A percentile compares a stretch with the other conserved stretches of the same genome.
Evolutionary conservation across 64 coral and sea anemone genomes (phyloP).

Genomic region (Montipora efflorescens): DNA sequence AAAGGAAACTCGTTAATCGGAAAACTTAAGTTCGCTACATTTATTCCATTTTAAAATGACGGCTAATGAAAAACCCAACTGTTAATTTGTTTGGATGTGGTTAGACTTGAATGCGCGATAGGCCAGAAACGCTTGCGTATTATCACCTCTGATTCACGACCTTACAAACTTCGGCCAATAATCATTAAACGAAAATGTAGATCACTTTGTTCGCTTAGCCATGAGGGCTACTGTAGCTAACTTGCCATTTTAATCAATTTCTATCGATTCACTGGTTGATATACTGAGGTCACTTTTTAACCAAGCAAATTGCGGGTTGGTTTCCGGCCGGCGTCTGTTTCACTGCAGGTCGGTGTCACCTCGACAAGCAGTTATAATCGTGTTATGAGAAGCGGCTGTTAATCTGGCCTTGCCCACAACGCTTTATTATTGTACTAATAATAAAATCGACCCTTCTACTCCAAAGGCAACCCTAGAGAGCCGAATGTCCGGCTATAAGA

Average conservation of each 20-base stretch:
- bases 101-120: background rate
- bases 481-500: background rate
- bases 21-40: too few species aligned
- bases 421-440: background rate
- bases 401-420: background rate
- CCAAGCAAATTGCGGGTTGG: background rate
- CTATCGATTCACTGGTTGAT: too few species aligned
- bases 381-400: background rate
- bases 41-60: background rate
- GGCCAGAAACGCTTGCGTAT: background rate
- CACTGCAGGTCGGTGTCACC: background rate
- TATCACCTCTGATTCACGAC: background rate
- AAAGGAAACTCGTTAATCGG: background rate
- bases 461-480: background rate
- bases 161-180: too few species aligned
- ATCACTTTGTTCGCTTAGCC: too few species aligned
- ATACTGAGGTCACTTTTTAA: too few species aligned
- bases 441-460: background rate
- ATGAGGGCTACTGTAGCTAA: too few species aligned
- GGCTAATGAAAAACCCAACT: background rate
- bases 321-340: background rate
- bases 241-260: too few species aligned
- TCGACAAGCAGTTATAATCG: background rate
- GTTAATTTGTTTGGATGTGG: conserved; percentile 14
- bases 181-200: too few species aligned